phyloP scores from a whole-genome alignment of 2,797 vertebrate species.

The Carcharodon carcharias region DNA sequence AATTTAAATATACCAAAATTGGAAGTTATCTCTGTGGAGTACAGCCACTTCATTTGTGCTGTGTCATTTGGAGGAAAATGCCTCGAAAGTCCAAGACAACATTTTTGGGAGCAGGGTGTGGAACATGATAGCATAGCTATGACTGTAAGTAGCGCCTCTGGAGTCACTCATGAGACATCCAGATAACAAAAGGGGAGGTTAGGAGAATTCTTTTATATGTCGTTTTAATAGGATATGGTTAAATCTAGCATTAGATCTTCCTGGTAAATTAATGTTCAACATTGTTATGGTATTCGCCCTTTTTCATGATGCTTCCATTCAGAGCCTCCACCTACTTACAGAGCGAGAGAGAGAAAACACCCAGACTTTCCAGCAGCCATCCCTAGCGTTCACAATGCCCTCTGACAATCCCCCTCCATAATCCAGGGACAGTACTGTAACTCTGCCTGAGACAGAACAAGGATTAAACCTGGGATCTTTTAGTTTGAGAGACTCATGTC shows the following conservation, averaged over 20 bases:
- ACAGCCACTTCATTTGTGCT: not conserved
- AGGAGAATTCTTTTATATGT: not conserved
- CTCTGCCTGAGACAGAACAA: not conserved
- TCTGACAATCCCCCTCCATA: not conserved
- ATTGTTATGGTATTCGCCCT: not conserved
- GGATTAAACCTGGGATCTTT: not conserved
- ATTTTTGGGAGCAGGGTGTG: not conserved
- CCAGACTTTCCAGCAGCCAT: not conserved
- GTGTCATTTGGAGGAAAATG: not conserved
- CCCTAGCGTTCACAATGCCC: not conserved
- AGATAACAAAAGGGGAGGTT: not conserved
- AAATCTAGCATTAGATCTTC: not conserved
- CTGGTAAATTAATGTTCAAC: not conserved
- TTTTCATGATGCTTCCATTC: not conserved
- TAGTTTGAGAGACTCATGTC: not conserved
- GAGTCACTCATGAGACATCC: not conserved
- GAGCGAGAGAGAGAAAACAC: not conserved
- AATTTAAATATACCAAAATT: not conserved
- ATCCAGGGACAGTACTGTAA: not conserved
- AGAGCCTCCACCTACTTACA: not conserved
- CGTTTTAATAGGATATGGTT: too few species aligned
- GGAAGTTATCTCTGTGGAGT: not conserved
- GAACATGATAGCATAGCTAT: not conserved
- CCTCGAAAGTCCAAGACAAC: not conserved
- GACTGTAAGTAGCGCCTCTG: too few species aligned